Evolutionary conservation across 2,113 vertebrate genomes (phyloP), one percentile per base, ranked within the genome.

Genomic region (Hiodon tergisus): DNA sequence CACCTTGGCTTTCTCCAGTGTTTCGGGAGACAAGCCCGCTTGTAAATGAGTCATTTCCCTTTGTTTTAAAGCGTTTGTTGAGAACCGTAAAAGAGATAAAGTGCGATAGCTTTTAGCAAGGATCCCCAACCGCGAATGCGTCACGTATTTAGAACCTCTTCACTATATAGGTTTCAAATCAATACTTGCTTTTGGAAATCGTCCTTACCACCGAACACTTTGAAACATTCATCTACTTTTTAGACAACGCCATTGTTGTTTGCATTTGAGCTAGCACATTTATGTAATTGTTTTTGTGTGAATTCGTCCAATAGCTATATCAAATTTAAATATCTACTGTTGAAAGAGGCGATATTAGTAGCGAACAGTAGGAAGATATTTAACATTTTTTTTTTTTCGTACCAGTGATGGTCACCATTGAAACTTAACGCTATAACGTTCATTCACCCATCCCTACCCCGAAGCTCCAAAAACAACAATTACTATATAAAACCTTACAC

Each of bases 1-100:
- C 88, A 95, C 88, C 75, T 96, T 95, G 82, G 97, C 96, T 92
- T 99, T 98, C 89, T 99, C 97, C 89, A 99, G 90, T 75, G 96
- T 98, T 92, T 98, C 95, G 14, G 96, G 94, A 86, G 96, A 97
- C 80, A 99, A 92, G 81, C 97, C 97, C 76, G 96, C 95, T 91
- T 99, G 97, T 78, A 98, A 92, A 82, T 99, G 97, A 95, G 97
- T 98, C 97, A 99, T 99, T 83, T 82, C 84, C 68, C 83, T 86
- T 81, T 84, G 82, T 61, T 83, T 81, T 73, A 82, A 71, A 80
- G 77, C 78, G 46, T 76, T 71, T 79, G 61, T 79, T 51, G 65
- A 78, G 51, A 73, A 65, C n/a, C 52, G 17, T 76, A 47, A 48
- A 65, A n/a, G n/a, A 67, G 77, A n/a, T 52, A 59, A 53, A 54